Conservation (phyloP, 1,140 invertebrate species). For the Bombyx mori region ASM3026992v2 NC_085116.1:10330001-10330500, state of each 20-base stretch:
- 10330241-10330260: slow-evolving; percentile 1
- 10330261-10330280: not conserved
- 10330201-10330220: slow-evolving; percentile 55
- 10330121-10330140: slow-evolving; percentile 45
- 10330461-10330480: slow-evolving; percentile 54
- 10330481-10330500: slow-evolving; percentile 36
- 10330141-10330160: slow-evolving; percentile 39
- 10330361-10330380: slow-evolving; percentile 18
- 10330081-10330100: slow-evolving; percentile 35
- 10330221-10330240: slow-evolving; percentile 26
- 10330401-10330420: no score
- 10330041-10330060: slow-evolving; percentile 72
- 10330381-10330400: slow-evolving; percentile 33
- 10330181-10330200: slow-evolving; percentile 41
- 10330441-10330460: slow-evolving; percentile 23
- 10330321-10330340: slow-evolving; percentile 51
- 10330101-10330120: slow-evolving; percentile 64
- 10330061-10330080: slow-evolving; percentile 52
- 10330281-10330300: no score
- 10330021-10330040: slow-evolving; percentile 71
- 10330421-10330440: no score
- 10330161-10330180: slow-evolving; percentile 42
- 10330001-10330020: slow-evolving; percentile 66
- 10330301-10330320: slow-evolving; percentile 7
- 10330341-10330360: slow-evolving; percentile 61